Percentiles rank a stretch among this genome's conserved stretches.
phyloP scores from a whole-genome alignment of 2,888 invertebrate genomes.

The Tupiocoris notatus region DNA sequence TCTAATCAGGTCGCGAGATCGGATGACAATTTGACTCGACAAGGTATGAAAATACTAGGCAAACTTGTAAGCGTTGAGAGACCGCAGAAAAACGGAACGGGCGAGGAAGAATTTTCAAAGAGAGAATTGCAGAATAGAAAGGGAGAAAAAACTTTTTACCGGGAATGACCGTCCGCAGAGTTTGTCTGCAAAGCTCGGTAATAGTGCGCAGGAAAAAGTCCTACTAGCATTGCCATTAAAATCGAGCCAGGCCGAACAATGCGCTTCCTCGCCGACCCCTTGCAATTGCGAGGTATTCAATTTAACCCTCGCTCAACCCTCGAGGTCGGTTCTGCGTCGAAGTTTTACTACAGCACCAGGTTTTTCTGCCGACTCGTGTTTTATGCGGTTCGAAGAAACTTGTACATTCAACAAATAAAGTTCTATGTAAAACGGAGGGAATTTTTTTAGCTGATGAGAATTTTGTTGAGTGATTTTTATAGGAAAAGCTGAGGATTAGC shows the following conservation, averaged over 20 bases:
- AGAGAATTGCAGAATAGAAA: not conserved
- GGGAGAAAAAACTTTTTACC: slow-evolving; percentile 24
- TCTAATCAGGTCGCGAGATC: too few relatives aligned
- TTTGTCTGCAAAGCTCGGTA: slow-evolving; percentile 17
- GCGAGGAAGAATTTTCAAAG: not conserved
- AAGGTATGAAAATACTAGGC: too few relatives aligned
- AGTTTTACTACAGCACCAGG: not conserved
- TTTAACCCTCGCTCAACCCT: slow-evolving; percentile 16
- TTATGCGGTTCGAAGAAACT: too few relatives aligned
- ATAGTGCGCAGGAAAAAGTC: slow-evolving; percentile 15
- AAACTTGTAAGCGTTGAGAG: not conserved
- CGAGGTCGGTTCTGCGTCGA: not conserved
- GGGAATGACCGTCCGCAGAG: slow-evolving; percentile 31
- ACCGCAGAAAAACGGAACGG: not conserved
- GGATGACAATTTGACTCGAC: too few relatives aligned
- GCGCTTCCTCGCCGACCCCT: not conserved
- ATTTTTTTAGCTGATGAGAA: too few relatives aligned
- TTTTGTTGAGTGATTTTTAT: too few relatives aligned
- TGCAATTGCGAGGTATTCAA: slow-evolving; percentile 38
- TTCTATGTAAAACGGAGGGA: too few relatives aligned
- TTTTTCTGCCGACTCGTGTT: too few relatives aligned
- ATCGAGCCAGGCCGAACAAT: slow-evolving; percentile 8
- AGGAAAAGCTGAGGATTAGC: too few relatives aligned
- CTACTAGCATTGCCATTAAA: slow-evolving; percentile 31
- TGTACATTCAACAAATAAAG: too few relatives aligned